Evolutionary conservation across 2,888 invertebrate genomes (phyloP).

Genomic region (Heterodera filipjevi): DNA sequence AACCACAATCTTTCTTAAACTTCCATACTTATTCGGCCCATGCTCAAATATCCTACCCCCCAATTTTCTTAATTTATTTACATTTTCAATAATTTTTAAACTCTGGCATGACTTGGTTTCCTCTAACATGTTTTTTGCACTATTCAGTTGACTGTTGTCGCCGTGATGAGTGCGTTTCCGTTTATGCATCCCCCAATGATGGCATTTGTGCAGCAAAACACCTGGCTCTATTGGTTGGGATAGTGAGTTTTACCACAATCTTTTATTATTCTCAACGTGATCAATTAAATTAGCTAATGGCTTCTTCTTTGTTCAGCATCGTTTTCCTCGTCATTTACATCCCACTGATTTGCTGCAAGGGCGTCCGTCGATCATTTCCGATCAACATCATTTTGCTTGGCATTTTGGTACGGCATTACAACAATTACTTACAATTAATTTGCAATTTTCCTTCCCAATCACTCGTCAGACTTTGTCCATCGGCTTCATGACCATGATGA

Average conservation of each 20-base stretch:
- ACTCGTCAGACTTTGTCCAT: conserved; percentile 12
- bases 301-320: conserved; percentile 43
- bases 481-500: conserved; percentile 54
- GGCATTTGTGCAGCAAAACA: conserved; percentile 24
- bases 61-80: too few species aligned
- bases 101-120: background rate
- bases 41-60: too few species aligned
- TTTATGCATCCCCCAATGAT: conserved; percentile 43
- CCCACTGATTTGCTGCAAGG: conserved; percentile 67
- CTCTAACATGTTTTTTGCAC: background rate
- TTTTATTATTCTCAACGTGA: background rate
- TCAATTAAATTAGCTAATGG: too few species aligned
- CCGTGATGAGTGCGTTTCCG: conserved; percentile 57
- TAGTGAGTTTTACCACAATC: conserved; percentile 43
- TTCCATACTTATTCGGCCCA: too few species aligned
- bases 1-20: too few species aligned
- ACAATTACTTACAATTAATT: background rate
- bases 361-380: conserved; percentile 67
- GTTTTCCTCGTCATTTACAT: conserved; percentile 69
- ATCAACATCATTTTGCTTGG: conserved; percentile 65
- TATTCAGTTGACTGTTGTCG: conserved; percentile 55
- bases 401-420: background rate
- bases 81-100: too few species aligned
- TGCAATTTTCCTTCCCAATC: background rate
- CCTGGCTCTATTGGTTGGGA: conserved; percentile 38